Evolutionary conservation across 1,140 invertebrate species (phyloP).

Genomic region (Scaptomyza montana): DNA sequence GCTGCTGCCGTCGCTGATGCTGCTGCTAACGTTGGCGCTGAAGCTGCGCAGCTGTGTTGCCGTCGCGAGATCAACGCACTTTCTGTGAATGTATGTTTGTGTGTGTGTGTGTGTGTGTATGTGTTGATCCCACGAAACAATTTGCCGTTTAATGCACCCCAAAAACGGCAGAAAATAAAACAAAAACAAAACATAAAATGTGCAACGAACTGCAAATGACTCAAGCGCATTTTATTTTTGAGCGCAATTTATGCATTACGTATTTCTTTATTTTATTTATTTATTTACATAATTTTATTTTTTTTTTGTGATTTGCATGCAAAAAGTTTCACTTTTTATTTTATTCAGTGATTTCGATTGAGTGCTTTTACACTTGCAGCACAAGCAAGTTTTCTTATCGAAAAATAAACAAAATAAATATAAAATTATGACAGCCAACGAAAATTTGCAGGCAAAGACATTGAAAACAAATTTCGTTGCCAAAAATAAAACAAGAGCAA

Average conservation of each 20-base stretch:
- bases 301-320: slow-evolving; percentile 45
- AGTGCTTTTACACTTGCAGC: slow-evolving; percentile 31
- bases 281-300: slow-evolving; percentile 12
- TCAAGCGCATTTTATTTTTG: slow-evolving; percentile 58
- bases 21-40: slow-evolving; percentile 10
- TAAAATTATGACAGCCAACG: slow-evolving; percentile 53
- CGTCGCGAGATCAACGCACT: slow-evolving; percentile 75
- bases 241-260: slow-evolving; percentile 61
- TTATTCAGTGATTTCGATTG: slow-evolving; percentile 5
- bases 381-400: slow-evolving; percentile 64
- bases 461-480: slow-evolving; percentile 63
- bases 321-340: slow-evolving; percentile 48
- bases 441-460: slow-evolving; percentile 61
- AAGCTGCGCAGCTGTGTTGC: slow-evolving; percentile 35
- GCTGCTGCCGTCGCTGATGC: slow-evolving; percentile 26
- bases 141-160: slow-evolving; percentile 80
- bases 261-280: slow-evolving; percentile 13
- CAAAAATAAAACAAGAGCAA: slow-evolving; percentile 52
- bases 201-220: slow-evolving; percentile 54
- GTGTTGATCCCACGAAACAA: slow-evolving; percentile 80
- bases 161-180: slow-evolving; percentile 53
- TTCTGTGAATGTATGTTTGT: slow-evolving; percentile 28
- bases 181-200: slow-evolving; percentile 24
- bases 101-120: neutral
- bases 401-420: slow-evolving; percentile 34